phyloP scores from a whole-genome alignment of 2,113 vertebrate species.

The Limnothrissa miodon region DNA sequence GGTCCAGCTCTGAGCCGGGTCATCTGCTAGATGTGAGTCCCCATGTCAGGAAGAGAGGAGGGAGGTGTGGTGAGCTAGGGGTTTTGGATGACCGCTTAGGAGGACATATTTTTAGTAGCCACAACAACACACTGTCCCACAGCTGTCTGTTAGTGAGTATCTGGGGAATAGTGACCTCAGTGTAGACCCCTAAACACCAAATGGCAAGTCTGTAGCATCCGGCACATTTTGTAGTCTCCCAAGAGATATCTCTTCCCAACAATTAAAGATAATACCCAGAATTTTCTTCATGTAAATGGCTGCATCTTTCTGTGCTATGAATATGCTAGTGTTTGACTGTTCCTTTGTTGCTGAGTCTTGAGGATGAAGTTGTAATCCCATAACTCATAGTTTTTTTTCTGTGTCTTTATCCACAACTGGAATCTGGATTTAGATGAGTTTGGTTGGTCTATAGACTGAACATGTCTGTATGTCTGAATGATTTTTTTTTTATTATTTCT shows the following conservation, averaged over 20 bases:
- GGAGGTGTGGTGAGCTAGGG: background rate
- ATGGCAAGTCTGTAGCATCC: background rate
- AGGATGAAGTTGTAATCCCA: background rate
- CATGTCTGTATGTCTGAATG: background rate
- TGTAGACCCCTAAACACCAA: background rate
- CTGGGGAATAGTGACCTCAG: background rate
- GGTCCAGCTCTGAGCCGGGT: background rate
- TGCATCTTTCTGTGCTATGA: constrained; percentile 19
- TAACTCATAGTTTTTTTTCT: background rate
- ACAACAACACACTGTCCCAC: constrained; percentile 13
- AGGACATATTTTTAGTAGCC: constrained; percentile 23
- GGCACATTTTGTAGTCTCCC: background rate
- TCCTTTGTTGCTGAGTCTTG: background rate
- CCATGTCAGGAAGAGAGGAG: constrained; percentile 1
- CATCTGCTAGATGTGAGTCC: background rate
- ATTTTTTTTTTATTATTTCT: background rate
- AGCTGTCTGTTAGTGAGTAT: constrained; percentile 29
- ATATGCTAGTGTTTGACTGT: constrained; percentile 19
- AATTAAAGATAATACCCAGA: background rate
- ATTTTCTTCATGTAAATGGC: constrained; percentile 22
- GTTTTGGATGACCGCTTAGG: constrained; percentile 21
- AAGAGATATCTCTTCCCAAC: background rate
- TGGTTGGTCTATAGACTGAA: background rate
- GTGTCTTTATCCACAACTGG: background rate
- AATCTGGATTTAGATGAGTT: background rate